These are phyloP conservation scores for Taurulus bubalis DNA, from an alignment of 2,113 vertebrate species.

Conservation along the genomic window DNA sequence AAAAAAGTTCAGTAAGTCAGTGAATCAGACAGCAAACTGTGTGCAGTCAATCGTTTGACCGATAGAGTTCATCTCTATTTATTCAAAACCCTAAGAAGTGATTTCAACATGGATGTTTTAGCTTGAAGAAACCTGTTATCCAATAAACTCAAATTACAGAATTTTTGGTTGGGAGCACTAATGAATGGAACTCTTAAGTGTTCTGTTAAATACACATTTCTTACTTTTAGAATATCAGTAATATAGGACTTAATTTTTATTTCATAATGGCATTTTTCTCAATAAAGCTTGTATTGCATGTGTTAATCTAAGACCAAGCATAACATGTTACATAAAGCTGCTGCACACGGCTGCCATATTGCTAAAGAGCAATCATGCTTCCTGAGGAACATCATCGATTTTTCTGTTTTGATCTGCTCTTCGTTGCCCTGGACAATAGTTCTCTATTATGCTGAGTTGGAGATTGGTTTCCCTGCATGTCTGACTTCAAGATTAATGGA, in stretches of 20 bases:
- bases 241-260: background rate
- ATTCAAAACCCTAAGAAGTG: background rate
- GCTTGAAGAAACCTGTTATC: background rate
- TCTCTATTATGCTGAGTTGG: conserved; percentile 8
- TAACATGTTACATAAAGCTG: background rate
- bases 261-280: background rate
- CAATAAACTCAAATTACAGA: background rate
- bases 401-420: conserved; percentile 10
- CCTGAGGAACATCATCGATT: conserved; percentile 21
- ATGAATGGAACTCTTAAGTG: background rate
- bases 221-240: background rate
- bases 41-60: background rate
- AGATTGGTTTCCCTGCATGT: conserved; percentile 6
- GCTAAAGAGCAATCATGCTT: conserved; percentile 7
- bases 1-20: background rate
- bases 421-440: background rate
- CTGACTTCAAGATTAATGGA: conserved; percentile 7
- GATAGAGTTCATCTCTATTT: background rate
- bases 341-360: background rate
- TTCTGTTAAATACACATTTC: background rate
- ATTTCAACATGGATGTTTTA: background rate
- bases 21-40: background rate
- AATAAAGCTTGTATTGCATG: background rate
- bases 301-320: conserved; percentile 2
- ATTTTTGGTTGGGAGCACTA: background rate